Evolutionary conservation across 2,888 invertebrate species (phyloP), one percentile per base, ranked within the genome.

Genomic region (Stegophylla sp.): DNA sequence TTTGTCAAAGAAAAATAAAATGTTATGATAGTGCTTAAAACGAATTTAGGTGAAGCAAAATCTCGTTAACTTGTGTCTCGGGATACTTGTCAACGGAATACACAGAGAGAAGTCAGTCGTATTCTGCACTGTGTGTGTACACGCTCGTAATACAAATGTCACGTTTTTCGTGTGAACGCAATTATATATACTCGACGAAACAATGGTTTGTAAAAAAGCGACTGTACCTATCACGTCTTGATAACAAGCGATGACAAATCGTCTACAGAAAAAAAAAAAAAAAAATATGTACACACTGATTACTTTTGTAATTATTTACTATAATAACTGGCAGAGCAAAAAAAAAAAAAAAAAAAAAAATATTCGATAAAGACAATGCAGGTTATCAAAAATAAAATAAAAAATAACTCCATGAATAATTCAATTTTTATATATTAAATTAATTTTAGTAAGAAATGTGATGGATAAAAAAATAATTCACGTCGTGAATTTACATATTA

Each of bases 151-250:
- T 53, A 41, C 28, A 66, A 75, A 75, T 66, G 75, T 75, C 75
- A 75, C 75, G 64, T 66, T 66, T 75, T 64, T 64, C 75, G 75
- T 75, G 75, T 53, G 53, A 75, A 75, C n/a, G 64, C 64, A 75
- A 75, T 75, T 75, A 75, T 51, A 75, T 51, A 34, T 45, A 53
- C 75, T 61, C 20, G 75, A 51, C 64, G 75, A 75, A 17, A 75
- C 64, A 75, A 75, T 75, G 64, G 64, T 53, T 64, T 63, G 75
- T 64, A 56, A 51, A 75, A n/a, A 64, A 75, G 41, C 41, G 17
- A 63, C 63, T 0, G 45, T 45, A 45, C 45, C 20, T n/a, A 64
- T 64, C 75, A 64, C 53, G 64, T 75, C 15, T 28, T 48, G 61
- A 74, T 74, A 74, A 74, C 61, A 15, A 74, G 73, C 73, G 73